Evolutionary conservation across 2,113 vertebrate genomes (phyloP).

Genomic region (Equus quagga): DNA sequence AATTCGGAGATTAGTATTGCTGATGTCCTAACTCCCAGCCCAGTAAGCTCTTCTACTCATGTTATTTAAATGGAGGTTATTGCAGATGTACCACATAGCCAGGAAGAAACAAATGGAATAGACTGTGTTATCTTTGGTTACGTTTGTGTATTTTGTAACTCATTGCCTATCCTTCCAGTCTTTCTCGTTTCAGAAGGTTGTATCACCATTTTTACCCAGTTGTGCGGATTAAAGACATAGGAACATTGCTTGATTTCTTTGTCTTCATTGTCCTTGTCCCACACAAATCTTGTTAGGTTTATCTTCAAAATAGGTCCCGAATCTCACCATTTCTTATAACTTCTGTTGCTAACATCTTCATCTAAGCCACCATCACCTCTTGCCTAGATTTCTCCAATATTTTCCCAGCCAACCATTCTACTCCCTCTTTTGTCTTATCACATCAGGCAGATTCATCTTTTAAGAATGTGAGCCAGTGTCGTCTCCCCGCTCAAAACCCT

Average conservation of each 20-base stretch:
- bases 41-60: not conserved
- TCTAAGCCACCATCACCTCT: not conserved
- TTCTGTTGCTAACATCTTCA: not conserved
- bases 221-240: not conserved
- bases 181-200: not conserved
- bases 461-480: not conserved
- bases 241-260: not conserved
- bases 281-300: not conserved
- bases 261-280: not conserved
- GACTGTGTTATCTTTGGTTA: not conserved
- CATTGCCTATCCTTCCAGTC: not conserved
- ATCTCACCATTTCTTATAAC: not conserved
- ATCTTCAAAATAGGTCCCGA: not conserved
- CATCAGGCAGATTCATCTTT: not conserved
- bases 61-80: not conserved
- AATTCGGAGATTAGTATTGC: not conserved
- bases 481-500: not conserved
- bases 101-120: not conserved
- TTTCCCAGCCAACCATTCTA: not conserved
- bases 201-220: not conserved
- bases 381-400: not conserved
- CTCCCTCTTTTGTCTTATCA: not conserved
- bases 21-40: not conserved
- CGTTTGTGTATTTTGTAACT: not conserved
- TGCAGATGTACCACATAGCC: not conserved